A percentile compares a stretch with the other conserved stretches of the same genome.
Evolutionary conservation across 2,113 vertebrate genomes (phyloP).

Genomic region (Aramus guarauna): DNA sequence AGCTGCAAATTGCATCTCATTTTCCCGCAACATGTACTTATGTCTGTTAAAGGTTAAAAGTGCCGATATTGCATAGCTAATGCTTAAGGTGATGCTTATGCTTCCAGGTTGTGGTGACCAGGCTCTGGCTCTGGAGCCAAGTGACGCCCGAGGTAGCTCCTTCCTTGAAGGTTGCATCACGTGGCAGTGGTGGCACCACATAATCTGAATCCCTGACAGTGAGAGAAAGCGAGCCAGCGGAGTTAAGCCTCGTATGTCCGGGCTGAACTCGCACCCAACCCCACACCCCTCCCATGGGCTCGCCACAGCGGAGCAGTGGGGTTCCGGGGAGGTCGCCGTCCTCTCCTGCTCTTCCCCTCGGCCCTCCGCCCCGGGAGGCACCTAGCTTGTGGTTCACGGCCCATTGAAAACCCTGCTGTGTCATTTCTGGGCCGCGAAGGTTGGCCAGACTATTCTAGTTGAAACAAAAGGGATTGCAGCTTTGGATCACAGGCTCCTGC

Average conservation of each 20-base stretch:
- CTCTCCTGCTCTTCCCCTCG: background rate
- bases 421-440: background rate
- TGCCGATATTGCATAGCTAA: background rate
- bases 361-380: background rate
- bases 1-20: background rate
- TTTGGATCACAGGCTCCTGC: background rate
- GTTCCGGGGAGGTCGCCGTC: background rate
- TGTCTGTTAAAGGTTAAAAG: background rate
- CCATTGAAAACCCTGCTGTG: background rate
- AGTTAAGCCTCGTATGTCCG: background rate
- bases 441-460: slow-evolving; percentile 5
- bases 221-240: background rate
- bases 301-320: background rate
- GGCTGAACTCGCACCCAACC: background rate
- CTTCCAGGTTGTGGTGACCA: background rate
- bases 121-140: background rate
- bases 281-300: background rate
- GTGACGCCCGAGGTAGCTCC: background rate
- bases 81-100: background rate
- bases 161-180: background rate
- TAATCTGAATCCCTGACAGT: background rate
- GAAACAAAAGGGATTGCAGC: slow-evolving; percentile 17
- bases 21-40: background rate
- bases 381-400: background rate
- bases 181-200: rapidly evolving